Evolutionary conservation across 2,797 vertebrate species (phyloP).

Genomic region (Acanthurus tractus): DNA sequence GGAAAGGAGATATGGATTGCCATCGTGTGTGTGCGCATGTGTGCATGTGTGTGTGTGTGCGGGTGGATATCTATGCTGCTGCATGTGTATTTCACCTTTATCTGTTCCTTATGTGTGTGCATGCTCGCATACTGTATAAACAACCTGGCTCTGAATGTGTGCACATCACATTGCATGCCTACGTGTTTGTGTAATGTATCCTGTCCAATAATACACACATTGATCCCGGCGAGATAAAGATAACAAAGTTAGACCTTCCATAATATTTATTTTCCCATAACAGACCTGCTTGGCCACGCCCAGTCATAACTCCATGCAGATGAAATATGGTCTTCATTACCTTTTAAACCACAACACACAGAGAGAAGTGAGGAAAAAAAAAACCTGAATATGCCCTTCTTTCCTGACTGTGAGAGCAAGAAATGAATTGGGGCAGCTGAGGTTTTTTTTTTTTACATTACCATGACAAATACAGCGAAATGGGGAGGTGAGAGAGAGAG

Average conservation of each 20-base stretch:
- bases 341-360: conserved; percentile 70
- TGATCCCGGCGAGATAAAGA: conserved; percentile 79
- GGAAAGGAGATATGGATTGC: conserved; percentile 69
- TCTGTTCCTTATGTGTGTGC: conserved; percentile 46
- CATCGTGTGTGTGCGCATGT: background rate
- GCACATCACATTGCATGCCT: conserved; percentile 46
- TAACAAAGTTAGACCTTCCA: conserved; percentile 80
- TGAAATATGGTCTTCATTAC: conserved; percentile 84
- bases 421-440: conserved; percentile 81
- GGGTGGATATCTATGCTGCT: conserved; percentile 40
- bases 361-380: conserved; percentile 69
- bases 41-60: too few relatives aligned
- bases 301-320: conserved; percentile 77
- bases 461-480: conserved; percentile 73
- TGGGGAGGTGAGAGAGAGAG: conserved; percentile 43
- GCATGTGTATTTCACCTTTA: conserved; percentile 57
- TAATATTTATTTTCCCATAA: conserved; percentile 83
- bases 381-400: conserved; percentile 75
- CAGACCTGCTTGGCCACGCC: conserved; percentile 75
- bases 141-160: conserved; percentile 44
- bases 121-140: conserved; percentile 46
- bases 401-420: conserved; percentile 77
- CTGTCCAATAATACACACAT: conserved; percentile 75
- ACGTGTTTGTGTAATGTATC: conserved; percentile 71
- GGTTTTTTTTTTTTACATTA: conserved; percentile 63